Base-by-base conservation (phyloP, 2,113 vertebrate species). In the Anthoscopus minutus region DNA sequence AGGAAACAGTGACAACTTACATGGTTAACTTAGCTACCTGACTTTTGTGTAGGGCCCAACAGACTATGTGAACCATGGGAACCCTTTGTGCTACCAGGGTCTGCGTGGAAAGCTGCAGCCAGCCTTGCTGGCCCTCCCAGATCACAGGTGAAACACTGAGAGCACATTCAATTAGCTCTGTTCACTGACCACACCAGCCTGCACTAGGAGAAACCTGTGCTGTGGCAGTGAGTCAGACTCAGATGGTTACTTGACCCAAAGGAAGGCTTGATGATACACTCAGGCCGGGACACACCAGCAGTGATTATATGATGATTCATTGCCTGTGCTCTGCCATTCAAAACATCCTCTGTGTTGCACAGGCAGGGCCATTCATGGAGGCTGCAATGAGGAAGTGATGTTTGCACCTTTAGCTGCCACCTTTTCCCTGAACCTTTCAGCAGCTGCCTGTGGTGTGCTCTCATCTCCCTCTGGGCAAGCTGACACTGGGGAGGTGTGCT, bases 271-370 rank as follows among this genome's bases (percentile, higher is more conserved):
- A 86, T 95, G 93, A 90, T 78, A 74, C 80, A 54, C 57, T 73
- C 77, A 71, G 60, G 23, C 90, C 81, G 76, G 73, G 91, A 85
- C 89, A 85, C 91, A 94, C 84, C 81, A 94, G 87, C 91, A 91
- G 67, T 73, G 78, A 89, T 96, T 96, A 84, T 42, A 35, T 70
- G 42, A 70, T 97, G 92, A 94, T 93, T 97, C 92, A 95, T 48
- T 72, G 74, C 79, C 87, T 77, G 47, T 42, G 67, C 76, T 76
- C 54, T 94, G 82, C 89, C 94, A 83, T 97, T 96, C 95, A 94
- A 93, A 97, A 94, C 95, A 94, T 95, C 77, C 86, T 88, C 86
- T 78, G 88, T 84, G 25, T 85, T 88, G 89, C 79, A 82, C 58
- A 90, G 85, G 74, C 72, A 62, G 30, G 18, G 42, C 71, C 51